phyloP scores from a whole-genome alignment of 2,888 invertebrate species.

The Cryptus armator region DNA sequence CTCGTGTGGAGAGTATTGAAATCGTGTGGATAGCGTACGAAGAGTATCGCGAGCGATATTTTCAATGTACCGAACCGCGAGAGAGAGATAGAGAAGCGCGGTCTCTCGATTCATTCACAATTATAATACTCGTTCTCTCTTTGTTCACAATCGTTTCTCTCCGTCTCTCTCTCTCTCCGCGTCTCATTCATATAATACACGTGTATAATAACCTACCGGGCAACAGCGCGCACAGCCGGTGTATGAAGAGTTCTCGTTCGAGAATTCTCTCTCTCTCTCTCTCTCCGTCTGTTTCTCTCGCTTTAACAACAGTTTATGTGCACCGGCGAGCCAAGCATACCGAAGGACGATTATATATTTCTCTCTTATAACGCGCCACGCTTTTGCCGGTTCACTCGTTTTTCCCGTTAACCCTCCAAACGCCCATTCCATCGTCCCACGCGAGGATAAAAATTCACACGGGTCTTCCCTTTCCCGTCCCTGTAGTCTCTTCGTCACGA shows the following conservation, averaged over 20 bases:
- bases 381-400: constrained; percentile 49
- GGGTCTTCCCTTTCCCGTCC: constrained; percentile 12
- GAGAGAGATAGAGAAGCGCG: constrained; percentile 30
- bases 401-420: constrained; percentile 68
- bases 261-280: constrained; percentile 30
- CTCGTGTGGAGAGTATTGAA: constrained; percentile 13
- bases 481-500: background rate
- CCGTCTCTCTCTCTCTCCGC: constrained; percentile 7
- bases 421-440: constrained; percentile 65
- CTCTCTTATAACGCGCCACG: constrained; percentile 37
- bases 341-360: constrained; percentile 62
- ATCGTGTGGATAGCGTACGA: constrained; percentile 6
- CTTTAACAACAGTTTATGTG: constrained; percentile 66
- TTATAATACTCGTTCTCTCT: constrained; percentile 67
- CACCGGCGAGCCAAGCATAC: constrained; percentile 61
- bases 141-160: background rate
- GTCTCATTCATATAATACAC: constrained; percentile 58
- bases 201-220: constrained; percentile 38
- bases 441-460: constrained; percentile 66
- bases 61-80: constrained; percentile 46
- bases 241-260: constrained; percentile 49
- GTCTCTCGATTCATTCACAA: constrained; percentile 73
- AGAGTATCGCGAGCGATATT: constrained; percentile 25
- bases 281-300: constrained; percentile 36
- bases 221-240: constrained; percentile 38